phyloP scores from a whole-genome alignment of 2,113 vertebrate species.

The Aptenodytes patagonicus region DNA sequence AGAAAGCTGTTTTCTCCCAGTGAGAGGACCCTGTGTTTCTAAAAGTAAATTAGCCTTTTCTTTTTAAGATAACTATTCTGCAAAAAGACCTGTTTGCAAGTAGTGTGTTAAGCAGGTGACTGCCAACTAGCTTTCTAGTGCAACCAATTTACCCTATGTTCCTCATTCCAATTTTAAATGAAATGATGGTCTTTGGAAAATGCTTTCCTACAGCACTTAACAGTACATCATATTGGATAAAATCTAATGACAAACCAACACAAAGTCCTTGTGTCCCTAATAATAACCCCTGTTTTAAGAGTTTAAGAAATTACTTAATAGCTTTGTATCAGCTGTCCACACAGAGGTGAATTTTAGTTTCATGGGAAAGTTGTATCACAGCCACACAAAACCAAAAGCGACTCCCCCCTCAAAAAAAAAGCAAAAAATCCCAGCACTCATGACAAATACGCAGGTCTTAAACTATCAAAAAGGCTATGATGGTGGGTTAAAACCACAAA shows the following conservation, averaged over 20 bases:
- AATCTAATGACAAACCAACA: neutral
- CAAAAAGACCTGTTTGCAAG: neutral
- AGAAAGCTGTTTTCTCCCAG: neutral
- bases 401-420: neutral
- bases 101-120: neutral
- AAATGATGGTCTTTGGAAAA: neutral
- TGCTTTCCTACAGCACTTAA: neutral
- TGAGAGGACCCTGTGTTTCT: neutral
- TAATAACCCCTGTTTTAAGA: neutral
- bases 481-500: neutral
- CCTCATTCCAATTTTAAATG: neutral
- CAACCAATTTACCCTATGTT: neutral
- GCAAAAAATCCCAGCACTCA: neutral
- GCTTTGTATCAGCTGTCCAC: neutral
- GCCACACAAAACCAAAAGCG: neutral
- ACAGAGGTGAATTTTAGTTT: neutral
- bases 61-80: neutral
- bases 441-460: neutral
- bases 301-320: neutral
- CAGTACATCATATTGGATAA: neutral
- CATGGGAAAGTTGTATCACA: neutral
- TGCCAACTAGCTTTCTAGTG: neutral
- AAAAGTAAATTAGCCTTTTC: neutral
- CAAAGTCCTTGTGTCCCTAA: neutral
- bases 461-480: neutral